These are phyloP conservation scores for Pseudorasbora parva DNA, from an alignment of 2,113 vertebrate species.

Conservation along the genomic window DNA sequence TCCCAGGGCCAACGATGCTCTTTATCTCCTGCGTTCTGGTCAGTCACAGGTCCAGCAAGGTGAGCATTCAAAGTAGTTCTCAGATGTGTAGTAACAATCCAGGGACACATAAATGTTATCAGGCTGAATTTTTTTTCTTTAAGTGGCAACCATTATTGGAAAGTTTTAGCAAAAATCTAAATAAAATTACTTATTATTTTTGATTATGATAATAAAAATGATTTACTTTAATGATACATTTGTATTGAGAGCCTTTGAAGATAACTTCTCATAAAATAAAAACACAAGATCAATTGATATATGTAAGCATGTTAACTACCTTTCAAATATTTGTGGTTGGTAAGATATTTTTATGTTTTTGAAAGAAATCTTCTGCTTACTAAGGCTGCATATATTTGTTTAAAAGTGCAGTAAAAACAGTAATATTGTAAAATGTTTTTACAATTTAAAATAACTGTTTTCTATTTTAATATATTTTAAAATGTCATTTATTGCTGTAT, in stretches of 20 bases:
- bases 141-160: neutral
- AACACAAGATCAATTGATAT: neutral
- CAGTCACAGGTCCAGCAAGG: slow-evolving; percentile 91
- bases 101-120: neutral
- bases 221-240: no score
- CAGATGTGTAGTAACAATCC: neutral
- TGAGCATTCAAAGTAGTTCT: slow-evolving; percentile 59
- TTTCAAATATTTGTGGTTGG: no score
- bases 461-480: neutral
- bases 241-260: neutral
- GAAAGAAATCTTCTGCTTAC: neutral
- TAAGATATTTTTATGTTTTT: no score
- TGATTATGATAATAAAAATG: neutral
- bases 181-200: neutral
- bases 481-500: neutral
- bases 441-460: neutral
- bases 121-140: neutral
- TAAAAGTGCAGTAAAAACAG: no score
- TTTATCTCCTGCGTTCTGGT: slow-evolving; percentile 86
- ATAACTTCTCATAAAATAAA: neutral
- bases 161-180: neutral
- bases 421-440: neutral
- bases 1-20: slow-evolving; percentile 85
- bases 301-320: no score
- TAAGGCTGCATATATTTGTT: neutral